phyloP scores from a whole-genome alignment of 1,140 invertebrate genomes.

The Nephotettix cincticeps region DNA sequence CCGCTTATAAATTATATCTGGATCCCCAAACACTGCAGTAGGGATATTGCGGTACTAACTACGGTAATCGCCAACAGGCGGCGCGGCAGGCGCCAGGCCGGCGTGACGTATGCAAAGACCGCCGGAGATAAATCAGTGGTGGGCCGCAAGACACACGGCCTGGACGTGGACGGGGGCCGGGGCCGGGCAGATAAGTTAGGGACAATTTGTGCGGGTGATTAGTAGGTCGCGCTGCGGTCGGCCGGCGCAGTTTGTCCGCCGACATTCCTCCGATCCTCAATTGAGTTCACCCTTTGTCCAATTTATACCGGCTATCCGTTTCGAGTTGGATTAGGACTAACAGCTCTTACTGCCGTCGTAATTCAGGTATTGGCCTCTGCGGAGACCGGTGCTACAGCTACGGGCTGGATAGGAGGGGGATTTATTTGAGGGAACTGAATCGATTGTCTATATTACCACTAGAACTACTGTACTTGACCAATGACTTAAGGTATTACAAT shows the following conservation, averaged over 20 bases:
- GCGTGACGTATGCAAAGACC: neutral
- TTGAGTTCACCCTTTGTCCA: neutral
- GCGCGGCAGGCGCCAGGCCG: too few relatives aligned
- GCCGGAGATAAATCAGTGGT: conserved; percentile 5
- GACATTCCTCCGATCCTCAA: conserved; percentile 15
- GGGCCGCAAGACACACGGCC: neutral
- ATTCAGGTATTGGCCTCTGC: neutral
- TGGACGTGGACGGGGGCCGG: too few relatives aligned
- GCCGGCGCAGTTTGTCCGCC: conserved; percentile 8
- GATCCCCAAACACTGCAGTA: too few relatives aligned
- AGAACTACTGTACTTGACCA: too few relatives aligned
- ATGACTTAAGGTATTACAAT: too few relatives aligned
- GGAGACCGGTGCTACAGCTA: too few relatives aligned
- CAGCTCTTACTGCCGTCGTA: neutral
- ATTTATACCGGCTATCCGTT: conserved; percentile 14
- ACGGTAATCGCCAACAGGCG: too few relatives aligned
- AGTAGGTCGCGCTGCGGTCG: neutral
- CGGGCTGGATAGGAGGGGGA: too few relatives aligned
- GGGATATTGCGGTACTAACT: too few relatives aligned
- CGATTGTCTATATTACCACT: too few relatives aligned
- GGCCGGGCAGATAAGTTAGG: conserved; percentile 1
- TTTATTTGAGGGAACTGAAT: too few relatives aligned
- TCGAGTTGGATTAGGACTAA: neutral
- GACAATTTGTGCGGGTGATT: conserved; percentile 14
- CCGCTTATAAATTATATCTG: too few relatives aligned